A percentile compares a stretch with the other conserved stretches of the same genome.
Conservation (phyloP, 2,888 invertebrate species). For the Tromatobia lineatoria region DNA sequence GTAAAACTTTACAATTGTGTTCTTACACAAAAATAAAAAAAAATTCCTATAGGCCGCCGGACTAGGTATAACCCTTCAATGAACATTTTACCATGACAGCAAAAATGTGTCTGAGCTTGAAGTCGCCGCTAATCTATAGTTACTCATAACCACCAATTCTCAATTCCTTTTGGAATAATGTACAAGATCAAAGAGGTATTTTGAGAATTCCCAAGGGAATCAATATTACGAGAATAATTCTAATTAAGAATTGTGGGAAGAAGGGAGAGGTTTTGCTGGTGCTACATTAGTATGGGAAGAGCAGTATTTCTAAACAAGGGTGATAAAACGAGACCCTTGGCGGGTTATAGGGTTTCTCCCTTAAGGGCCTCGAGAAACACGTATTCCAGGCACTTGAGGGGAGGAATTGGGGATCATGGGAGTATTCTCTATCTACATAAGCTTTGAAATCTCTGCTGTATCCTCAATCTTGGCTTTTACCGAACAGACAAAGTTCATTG, state of each 20-base stretch:
- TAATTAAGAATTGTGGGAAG: background rate
- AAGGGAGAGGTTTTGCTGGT: background rate
- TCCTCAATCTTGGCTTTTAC: background rate
- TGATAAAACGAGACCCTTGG: slow-evolving; percentile 37
- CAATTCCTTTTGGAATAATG: background rate
- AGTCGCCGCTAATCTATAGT: no score
- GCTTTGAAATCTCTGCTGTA: background rate
- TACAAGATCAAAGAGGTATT: background rate
- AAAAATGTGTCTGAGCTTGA: no score
- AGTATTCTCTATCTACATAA: slow-evolving; percentile 17
- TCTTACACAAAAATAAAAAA: no score
- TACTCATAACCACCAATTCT: background rate
- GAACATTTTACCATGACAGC: no score
- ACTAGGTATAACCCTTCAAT: no score
- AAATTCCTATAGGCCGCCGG: no score
- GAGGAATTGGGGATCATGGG: background rate
- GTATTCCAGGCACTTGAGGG: background rate
- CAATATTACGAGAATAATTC: background rate
- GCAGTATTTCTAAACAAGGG: slow-evolving; percentile 16
- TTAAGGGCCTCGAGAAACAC: slow-evolving; percentile 15
- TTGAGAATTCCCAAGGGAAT: background rate
- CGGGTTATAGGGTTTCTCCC: slow-evolving; percentile 6
- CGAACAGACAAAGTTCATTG: background rate
- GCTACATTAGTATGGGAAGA: background rate
- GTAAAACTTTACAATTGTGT: no score